Conservation (phyloP, 2,888 invertebrate species). For the Stenotaenia linearis region DNA sequence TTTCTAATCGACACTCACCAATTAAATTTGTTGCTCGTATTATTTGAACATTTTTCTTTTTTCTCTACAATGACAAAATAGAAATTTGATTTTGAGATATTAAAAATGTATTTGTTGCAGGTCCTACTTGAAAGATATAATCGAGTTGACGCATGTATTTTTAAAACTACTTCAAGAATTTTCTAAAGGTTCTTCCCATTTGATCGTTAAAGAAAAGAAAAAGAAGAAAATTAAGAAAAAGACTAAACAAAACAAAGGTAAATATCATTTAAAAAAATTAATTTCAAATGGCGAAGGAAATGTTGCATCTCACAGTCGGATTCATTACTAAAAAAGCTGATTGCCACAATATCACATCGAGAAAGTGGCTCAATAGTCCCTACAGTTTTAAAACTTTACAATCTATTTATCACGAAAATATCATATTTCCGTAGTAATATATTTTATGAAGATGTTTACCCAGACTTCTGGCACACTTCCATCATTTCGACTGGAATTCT, state of each 20-base stretch:
- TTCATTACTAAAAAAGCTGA: too few relatives aligned
- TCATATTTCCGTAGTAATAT: neutral
- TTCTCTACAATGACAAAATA: too few relatives aligned
- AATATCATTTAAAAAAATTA: too few relatives aligned
- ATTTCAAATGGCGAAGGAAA: too few relatives aligned
- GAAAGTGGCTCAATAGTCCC: too few relatives aligned
- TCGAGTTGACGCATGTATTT: constrained; percentile 85
- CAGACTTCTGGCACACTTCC: neutral
- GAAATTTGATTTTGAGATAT: too few relatives aligned
- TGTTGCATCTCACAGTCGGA: too few relatives aligned
- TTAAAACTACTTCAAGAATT: constrained; percentile 76
- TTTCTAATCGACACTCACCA: too few relatives aligned
- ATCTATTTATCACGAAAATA: neutral
- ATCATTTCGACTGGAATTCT: neutral
- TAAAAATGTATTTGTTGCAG: neutral
- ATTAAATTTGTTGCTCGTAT: too few relatives aligned
- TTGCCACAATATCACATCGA: too few relatives aligned
- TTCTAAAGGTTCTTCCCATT: constrained; percentile 53
- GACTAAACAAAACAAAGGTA: constrained; percentile 41
- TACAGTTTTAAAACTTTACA: too few relatives aligned
- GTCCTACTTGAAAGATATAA: constrained; percentile 74
- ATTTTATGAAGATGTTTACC: neutral
- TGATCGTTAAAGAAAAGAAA: constrained; percentile 59
- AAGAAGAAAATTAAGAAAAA: constrained; percentile 46
- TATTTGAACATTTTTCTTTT: too few relatives aligned